phyloP scores from a whole-genome alignment of 2,888 invertebrate genomes.

The Isotomurus palustris region DNA sequence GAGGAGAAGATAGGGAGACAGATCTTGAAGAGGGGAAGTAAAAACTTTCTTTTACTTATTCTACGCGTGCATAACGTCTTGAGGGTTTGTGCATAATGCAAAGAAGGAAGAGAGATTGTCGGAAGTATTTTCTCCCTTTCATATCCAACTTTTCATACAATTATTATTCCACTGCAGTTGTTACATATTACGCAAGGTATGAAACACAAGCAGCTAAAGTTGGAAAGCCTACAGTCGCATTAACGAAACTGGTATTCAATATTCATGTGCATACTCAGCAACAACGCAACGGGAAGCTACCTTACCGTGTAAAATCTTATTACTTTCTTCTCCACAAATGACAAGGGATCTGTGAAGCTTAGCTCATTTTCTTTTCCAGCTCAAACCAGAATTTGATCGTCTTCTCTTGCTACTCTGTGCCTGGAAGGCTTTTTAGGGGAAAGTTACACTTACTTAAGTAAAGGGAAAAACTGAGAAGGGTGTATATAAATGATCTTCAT shows the following conservation, averaged over 20 bases:
- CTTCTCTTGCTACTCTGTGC: too few relatives aligned
- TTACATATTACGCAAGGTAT: too few relatives aligned
- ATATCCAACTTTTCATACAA: conserved; percentile 3
- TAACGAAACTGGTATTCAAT: not conserved
- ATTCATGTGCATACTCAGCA: not conserved
- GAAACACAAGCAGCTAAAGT: not conserved
- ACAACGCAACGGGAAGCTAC: too few relatives aligned
- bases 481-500: too few relatives aligned
- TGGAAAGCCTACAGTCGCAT: not conserved
- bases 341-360: too few relatives aligned
- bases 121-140: conserved; percentile 10
- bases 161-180: conserved; percentile 16
- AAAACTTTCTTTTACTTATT: not conserved
- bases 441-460: too few relatives aligned
- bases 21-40: not conserved
- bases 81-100: too few relatives aligned
- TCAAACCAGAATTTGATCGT: too few relatives aligned
- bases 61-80: not conserved
- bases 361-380: too few relatives aligned
- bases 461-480: too few relatives aligned
- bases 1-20: not conserved
- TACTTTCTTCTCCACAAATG: not conserved
- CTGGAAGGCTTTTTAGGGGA: too few relatives aligned
- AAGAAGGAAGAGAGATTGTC: not conserved
- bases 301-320: not conserved